These are phyloP conservation scores for Pycnomerus fuliginosus DNA, from an alignment of 2,888 invertebrate genomes.

Conservation along the genomic window DNA sequence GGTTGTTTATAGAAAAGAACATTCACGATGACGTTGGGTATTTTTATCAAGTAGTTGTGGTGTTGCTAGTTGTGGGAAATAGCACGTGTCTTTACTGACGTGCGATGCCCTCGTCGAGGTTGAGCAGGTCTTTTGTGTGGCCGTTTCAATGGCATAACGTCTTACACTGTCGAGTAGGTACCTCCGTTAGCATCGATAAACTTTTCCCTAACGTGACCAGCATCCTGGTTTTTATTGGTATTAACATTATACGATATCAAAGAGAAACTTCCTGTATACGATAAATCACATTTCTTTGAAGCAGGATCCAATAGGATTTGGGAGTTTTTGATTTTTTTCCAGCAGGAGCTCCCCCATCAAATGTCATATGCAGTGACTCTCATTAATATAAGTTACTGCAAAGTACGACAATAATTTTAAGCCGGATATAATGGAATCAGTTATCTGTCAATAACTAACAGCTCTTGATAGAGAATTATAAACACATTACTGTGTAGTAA, in stretches of 20 bases:
- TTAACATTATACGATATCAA: conserved; percentile 10
- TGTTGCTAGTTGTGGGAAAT: conserved; percentile 29
- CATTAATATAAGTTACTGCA: too few species aligned
- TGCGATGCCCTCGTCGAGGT: conserved; percentile 26
- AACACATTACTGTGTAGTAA: conserved; percentile 39
- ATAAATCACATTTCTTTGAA: conserved; percentile 6
- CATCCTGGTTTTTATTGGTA: conserved; percentile 4
- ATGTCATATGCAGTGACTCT: too few species aligned
- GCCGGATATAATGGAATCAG: conserved; percentile 34
- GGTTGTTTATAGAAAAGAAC: conserved; percentile 18
- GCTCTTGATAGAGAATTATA: conserved; percentile 39
- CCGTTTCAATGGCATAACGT: conserved; percentile 24
- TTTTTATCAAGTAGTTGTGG: conserved; percentile 20
- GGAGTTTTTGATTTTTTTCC: too few species aligned
- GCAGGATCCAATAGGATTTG: too few species aligned
- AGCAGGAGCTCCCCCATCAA: too few species aligned
- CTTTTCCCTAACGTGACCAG: conserved; percentile 12
- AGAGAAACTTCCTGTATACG: background rate
- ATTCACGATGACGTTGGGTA: conserved; percentile 18
- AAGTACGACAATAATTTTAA: too few species aligned
- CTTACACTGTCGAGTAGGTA: conserved; percentile 8
- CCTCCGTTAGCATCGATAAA: conserved; percentile 10
- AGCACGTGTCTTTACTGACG: conserved; percentile 31
- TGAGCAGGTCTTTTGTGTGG: conserved; percentile 28
- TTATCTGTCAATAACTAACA: conserved; percentile 42